phyloP scores from a whole-genome alignment of 2,888 invertebrate genomes.

The Oscheius sp. region DNA sequence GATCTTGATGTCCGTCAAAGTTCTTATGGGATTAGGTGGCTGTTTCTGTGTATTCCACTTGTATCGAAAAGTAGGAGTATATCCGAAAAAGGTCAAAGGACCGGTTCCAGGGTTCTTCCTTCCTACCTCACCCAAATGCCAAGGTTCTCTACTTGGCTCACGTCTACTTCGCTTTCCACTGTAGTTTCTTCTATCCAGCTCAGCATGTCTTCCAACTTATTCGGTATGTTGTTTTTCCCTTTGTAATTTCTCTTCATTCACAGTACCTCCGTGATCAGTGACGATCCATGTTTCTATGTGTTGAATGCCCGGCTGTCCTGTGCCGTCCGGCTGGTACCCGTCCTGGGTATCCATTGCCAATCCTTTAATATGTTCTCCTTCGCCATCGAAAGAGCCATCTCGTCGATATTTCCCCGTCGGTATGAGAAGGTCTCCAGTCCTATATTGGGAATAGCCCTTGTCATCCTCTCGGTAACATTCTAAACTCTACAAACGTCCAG shows the following conservation, averaged over 20 bases:
- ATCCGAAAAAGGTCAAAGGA: not conserved
- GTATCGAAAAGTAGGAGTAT: not conserved
- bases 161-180: not conserved
- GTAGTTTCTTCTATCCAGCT: not conserved
- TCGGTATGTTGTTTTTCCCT: not conserved
- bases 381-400: constrained; percentile 11
- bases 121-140: constrained; percentile 8
- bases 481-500: not conserved
- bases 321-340: not conserved
- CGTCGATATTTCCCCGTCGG: not conserved
- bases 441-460: not conserved
- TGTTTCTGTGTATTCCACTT: not conserved
- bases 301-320: constrained; percentile 11
- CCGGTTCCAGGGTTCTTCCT: not conserved
- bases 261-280: not conserved
- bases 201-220: not conserved
- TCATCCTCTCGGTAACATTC: not conserved
- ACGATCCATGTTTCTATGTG: constrained; percentile 2
- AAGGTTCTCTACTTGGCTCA: constrained; percentile 9
- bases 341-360: not conserved
- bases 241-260: not conserved
- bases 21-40: not conserved
- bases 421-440: constrained; percentile 7
- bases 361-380: constrained; percentile 23
- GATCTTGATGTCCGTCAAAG: not conserved